Evolutionary conservation across 2,888 invertebrate species (phyloP).

Genomic region (Pherbina coryleti): DNA sequence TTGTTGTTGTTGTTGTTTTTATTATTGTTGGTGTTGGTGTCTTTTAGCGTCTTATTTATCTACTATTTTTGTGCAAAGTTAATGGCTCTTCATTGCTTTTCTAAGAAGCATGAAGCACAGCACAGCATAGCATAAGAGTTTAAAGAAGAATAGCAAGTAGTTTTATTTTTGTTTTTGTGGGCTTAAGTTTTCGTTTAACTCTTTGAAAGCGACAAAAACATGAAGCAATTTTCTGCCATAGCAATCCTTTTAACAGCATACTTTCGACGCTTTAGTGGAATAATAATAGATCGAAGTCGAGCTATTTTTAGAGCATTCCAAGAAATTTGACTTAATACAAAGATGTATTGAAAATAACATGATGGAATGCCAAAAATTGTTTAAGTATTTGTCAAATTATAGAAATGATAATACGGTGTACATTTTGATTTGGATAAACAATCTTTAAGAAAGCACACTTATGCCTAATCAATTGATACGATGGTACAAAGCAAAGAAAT

Average conservation of each 20-base stretch:
- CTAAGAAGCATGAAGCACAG: not conserved
- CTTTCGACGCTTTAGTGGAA: not conserved
- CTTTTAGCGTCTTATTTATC: constrained; percentile 12
- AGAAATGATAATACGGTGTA: too few relatives aligned
- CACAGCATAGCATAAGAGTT: not conserved
- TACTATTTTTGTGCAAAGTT: constrained; percentile 6
- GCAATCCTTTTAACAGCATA: not conserved
- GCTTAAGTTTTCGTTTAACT: too few relatives aligned
- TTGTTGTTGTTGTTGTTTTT: not conserved
- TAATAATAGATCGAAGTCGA: not conserved
- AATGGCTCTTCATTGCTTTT: constrained; percentile 12
- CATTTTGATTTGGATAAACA: too few relatives aligned
- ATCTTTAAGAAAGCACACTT: too few relatives aligned
- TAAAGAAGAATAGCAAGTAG: too few relatives aligned
- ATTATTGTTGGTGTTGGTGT: not conserved
- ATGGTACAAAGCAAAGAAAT: too few relatives aligned
- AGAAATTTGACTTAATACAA: not conserved
- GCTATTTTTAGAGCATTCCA: not conserved
- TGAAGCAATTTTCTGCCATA: not conserved
- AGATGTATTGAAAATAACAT: not conserved
- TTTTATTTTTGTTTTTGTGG: too few relatives aligned
- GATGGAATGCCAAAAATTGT: not conserved
- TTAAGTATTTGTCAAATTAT: too few relatives aligned
- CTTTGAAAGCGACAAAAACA: not conserved
- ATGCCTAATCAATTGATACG: too few relatives aligned